Evolutionary conservation across 1,140 invertebrate genomes (phyloP).

Genomic region (Odontomachus brunneus): DNA sequence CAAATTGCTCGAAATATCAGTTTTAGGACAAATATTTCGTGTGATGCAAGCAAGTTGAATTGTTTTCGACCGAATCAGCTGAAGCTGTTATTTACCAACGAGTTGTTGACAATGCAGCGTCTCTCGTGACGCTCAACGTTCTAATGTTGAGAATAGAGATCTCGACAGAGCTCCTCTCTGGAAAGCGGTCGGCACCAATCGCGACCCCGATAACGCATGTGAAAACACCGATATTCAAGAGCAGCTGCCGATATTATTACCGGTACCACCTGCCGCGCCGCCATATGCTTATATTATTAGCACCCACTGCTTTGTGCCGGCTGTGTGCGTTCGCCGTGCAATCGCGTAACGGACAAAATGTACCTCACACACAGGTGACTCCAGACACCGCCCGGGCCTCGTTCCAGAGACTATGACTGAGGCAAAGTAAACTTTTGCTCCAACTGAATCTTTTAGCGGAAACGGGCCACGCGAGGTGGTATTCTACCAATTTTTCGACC

Average conservation of each 20-base stretch:
- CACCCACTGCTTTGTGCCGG: slow-evolving; percentile 46
- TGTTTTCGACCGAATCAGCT: neutral
- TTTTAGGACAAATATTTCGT: no score
- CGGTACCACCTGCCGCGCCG: slow-evolving; percentile 65
- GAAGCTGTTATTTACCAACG: no score
- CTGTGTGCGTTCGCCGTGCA: slow-evolving; percentile 10
- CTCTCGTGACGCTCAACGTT: neutral
- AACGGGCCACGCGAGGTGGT: neutral
- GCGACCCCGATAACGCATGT: slow-evolving; percentile 35
- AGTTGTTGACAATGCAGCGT: neutral
- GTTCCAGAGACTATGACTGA: neutral
- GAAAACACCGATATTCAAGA: slow-evolving; percentile 58
- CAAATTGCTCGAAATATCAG: no score
- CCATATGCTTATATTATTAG: slow-evolving; percentile 70
- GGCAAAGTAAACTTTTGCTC: neutral
- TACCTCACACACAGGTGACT: slow-evolving; percentile 50
- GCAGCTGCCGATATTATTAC: slow-evolving; percentile 61
- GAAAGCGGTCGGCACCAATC: slow-evolving; percentile 46
- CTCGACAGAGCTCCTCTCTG: neutral
- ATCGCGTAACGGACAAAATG: slow-evolving; percentile 19
- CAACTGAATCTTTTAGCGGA: neutral
- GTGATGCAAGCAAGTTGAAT: no score
- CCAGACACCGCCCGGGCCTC: neutral
- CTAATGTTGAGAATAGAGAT: neutral
- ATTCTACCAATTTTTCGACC: neutral